phyloP scores from a whole-genome alignment of 2,888 invertebrate species.

The Andrena camellia region DNA sequence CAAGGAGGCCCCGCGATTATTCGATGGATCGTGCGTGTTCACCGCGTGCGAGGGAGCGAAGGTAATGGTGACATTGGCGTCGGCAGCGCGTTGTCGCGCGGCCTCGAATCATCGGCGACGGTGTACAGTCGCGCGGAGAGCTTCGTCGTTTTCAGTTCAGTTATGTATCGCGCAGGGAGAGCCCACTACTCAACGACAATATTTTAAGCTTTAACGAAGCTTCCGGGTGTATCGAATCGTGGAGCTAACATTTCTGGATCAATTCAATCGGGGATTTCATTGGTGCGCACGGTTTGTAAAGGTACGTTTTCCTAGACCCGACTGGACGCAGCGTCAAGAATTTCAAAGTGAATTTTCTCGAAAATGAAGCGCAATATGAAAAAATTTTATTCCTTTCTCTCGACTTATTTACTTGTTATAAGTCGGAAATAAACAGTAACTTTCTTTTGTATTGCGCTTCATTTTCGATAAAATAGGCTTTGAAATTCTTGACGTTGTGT shows the following conservation, averaged over 20 bases:
- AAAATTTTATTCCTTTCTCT: too few relatives aligned
- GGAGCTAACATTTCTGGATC: constrained; percentile 2
- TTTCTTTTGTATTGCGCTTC: too few relatives aligned
- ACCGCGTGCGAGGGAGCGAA: constrained; percentile 14
- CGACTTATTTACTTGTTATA: too few relatives aligned
- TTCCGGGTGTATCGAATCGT: constrained; percentile 23
- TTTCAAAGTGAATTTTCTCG: too few relatives aligned
- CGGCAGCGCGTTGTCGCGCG: constrained; percentile 50
- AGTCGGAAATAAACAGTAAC: too few relatives aligned
- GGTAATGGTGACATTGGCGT: constrained; percentile 36
- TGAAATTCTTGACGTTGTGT: too few relatives aligned
- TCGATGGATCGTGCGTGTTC: constrained; percentile 7
- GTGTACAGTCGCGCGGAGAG: constrained; percentile 63
- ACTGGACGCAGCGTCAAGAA: too few relatives aligned
- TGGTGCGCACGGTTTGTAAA: not conserved
- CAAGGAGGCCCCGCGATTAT: constrained; percentile 19
- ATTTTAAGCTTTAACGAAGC: constrained; percentile 53
- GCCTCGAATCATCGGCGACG: constrained; percentile 75
- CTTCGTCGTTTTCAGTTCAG: constrained; percentile 71
- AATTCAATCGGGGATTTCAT: not conserved
- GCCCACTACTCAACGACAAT: constrained; percentile 45
- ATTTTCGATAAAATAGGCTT: too few relatives aligned
- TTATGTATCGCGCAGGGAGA: constrained; percentile 33
- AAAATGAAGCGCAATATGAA: too few relatives aligned
- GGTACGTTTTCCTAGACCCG: too few relatives aligned